A percentile compares a stretch with the other conserved stretches of the same genome.
Conservation (phyloP, 53 echinoderm and acorn worm genomes). For the Astropecten irregularis region DNA sequence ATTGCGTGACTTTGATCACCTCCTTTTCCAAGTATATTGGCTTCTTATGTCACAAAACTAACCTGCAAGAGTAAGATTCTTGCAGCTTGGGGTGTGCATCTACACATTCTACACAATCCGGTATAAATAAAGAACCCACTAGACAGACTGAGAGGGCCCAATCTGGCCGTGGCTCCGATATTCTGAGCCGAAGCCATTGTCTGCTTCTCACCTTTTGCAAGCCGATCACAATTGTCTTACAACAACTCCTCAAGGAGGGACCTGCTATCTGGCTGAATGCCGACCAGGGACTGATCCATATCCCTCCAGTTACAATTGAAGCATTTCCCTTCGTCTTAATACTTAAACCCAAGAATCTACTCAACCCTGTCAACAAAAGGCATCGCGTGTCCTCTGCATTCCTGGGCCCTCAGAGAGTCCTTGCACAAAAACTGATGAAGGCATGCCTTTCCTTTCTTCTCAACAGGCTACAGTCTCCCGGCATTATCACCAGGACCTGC, state of each 20-base stretch:
- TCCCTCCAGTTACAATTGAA: neutral
- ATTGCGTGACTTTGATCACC: too few relatives aligned
- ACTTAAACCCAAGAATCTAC: too few relatives aligned
- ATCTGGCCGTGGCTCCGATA: neutral
- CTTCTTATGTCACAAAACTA: too few relatives aligned
- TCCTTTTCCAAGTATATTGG: too few relatives aligned
- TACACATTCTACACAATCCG: neutral
- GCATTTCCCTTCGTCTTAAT: neutral
- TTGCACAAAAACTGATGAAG: neutral
- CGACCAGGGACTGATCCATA: neutral
- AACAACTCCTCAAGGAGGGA: neutral
- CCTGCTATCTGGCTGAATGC: neutral
- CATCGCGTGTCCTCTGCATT: conserved; percentile 19
- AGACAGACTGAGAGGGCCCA: neutral
- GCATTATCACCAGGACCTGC: neutral
- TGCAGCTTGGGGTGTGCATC: too few relatives aligned
- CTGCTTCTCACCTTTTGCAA: neutral
- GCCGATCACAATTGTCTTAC: neutral
- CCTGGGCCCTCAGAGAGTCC: neutral
- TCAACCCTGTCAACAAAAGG: too few relatives aligned
- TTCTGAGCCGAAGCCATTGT: neutral
- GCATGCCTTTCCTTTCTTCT: conserved; percentile 24
- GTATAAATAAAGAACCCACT: neutral
- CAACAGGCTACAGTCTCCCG: too few relatives aligned
- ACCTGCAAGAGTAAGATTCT: too few relatives aligned